phyloP scores from a whole-genome alignment of 2,113 vertebrate species.

The Neotoma lepida region DNA sequence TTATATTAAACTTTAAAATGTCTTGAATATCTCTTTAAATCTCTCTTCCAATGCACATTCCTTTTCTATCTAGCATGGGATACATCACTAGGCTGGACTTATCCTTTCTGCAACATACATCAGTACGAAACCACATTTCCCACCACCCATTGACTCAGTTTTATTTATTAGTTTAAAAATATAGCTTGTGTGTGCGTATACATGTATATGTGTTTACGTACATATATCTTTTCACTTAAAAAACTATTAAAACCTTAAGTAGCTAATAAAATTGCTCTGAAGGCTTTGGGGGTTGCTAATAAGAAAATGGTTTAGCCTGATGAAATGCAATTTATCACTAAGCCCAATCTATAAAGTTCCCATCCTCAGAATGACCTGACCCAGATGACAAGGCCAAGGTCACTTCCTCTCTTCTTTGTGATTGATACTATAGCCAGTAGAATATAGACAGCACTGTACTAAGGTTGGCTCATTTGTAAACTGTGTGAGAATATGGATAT shows the following conservation, averaged over 20 bases:
- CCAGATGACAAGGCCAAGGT: background rate
- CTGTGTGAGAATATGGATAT: background rate
- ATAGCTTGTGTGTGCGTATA: background rate
- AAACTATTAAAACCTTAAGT: background rate
- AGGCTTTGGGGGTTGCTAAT: background rate
- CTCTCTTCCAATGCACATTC: background rate
- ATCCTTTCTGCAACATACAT: background rate
- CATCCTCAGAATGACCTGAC: background rate
- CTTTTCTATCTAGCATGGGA: background rate
- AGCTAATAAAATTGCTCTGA: background rate
- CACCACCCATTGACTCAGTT: background rate
- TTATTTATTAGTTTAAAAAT: constrained; percentile 16
- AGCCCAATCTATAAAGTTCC: too few relatives aligned
- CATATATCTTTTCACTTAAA: background rate
- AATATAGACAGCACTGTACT: fast-evolving
- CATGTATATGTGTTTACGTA: too few relatives aligned
- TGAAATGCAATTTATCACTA: background rate
- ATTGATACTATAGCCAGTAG: background rate
- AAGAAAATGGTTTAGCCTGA: background rate
- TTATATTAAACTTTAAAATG: constrained; percentile 24
- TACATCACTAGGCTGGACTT: background rate
- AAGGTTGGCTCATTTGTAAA: background rate
- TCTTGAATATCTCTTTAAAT: constrained; percentile 33
- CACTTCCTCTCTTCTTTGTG: background rate
- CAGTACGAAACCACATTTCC: background rate